These are phyloP conservation scores for Arctocebus calabarensis DNA, from an alignment of 2,797 vertebrate species.

Conservation along the genomic window DNA sequence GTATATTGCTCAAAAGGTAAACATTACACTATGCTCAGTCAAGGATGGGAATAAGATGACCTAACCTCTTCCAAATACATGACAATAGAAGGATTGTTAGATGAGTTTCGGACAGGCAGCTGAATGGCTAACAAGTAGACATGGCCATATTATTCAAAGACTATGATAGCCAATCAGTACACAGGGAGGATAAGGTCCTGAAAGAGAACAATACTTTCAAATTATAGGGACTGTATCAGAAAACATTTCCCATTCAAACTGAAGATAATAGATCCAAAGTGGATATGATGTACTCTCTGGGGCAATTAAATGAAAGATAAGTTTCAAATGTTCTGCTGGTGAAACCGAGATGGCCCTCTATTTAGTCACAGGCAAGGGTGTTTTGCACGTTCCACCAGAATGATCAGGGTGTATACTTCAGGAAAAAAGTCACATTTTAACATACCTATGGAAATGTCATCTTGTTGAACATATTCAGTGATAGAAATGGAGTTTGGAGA, in stretches of 20 bases:
- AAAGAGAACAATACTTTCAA: not conserved
- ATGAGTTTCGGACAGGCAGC: conserved; percentile 2
- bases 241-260: not conserved
- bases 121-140: not conserved
- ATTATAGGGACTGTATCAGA: not conserved
- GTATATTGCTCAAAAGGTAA: not conserved
- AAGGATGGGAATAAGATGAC: not conserved
- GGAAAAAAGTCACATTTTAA: not conserved
- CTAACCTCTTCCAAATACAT: conserved; percentile 27
- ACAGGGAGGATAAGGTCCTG: not conserved
- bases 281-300: not conserved
- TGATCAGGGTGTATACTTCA: not conserved
- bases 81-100: conserved; percentile 2
- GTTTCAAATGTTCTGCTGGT: conserved; percentile 17
- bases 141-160: not conserved
- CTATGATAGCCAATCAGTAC: not conserved
- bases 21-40: not conserved
- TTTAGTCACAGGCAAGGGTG: not conserved
- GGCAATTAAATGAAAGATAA: not conserved
- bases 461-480: not conserved
- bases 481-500: conserved; percentile 35
- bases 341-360: not conserved
- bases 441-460: not conserved
- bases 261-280: conserved; percentile 5
- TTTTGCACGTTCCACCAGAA: conserved; percentile 27